Base-by-base conservation (phyloP, 2,888 invertebrate genomes). In the Diarsia rubi region DNA sequence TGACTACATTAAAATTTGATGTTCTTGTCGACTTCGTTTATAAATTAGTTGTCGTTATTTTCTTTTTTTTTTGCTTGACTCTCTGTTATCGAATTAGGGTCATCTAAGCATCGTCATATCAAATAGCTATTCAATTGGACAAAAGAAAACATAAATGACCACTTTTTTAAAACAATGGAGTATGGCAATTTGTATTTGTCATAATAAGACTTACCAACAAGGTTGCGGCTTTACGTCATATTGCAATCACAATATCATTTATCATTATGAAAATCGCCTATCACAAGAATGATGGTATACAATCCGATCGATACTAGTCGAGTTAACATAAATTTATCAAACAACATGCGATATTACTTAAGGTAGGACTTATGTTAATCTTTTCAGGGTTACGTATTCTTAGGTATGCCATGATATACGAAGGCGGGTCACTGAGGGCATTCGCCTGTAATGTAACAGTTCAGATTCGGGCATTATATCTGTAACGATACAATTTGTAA, bases 321-420 rank as follows among this genome's bases (percentile, higher is more conserved):
- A 24, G 14, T 54, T 57, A 54, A 2, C 14, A 16, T 57, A 57
- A 27, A 16, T 8, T n/a, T n/a, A n/a, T n/a, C n/a, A n/a, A n/a
- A n/a, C 11, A 27, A 49, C 16, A 52, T 52, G 42, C 21, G 11
- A 52, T 70, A 16, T 42, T 42, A 60, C 21, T 27, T 71, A 42
- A 16, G 0, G 8, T 27, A 52, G 44, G n/a, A n/a, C n/a, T n/a
- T n/a, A n/a, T n/a, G 12, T 31, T n/a, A n/a, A 44, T 71, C 71
- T 3, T n/a, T 71, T 59, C 31, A 21, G 2, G 21, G 8, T 60
- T 37, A 21, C 42, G 42, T 3, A 69, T 27, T 21, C 49, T n/a
- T 70, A 49, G 71, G 9, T 21, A 69, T 14, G 47, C 37, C 67
- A 37, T 14, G 27, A 63, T 27, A 27, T 2, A 68, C n/a, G n/a